Base-by-base conservation (phyloP, 2,888 invertebrate species). In the Plebejus anna region DNA sequence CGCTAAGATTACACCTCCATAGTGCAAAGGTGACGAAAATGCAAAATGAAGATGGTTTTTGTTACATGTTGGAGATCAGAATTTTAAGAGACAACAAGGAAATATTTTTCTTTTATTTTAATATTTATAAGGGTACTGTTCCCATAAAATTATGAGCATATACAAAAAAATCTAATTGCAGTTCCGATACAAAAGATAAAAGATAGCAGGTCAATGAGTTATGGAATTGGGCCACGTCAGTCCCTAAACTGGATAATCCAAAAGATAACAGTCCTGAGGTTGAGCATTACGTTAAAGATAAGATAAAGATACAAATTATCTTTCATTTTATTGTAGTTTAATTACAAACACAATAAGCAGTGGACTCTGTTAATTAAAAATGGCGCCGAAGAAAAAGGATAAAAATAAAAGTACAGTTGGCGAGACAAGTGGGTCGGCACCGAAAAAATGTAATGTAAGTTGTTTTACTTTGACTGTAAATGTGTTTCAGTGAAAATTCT, bases 341-440 rank as follows among this genome's bases (percentile, higher is more conserved):
- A 75, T 76, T 78, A 76, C 77, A 75, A 51, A 73, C n/a, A 51
- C 70, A 36, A 75, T 77, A 77, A 76, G 55, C 72, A 77, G 59
- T 70, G 38, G 72, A 55, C 66, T n/a, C 5, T 22, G 59, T 59
- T 75, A 32, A 57, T n/a, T 57, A 28, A 76, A 77, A 78, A 80
- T 80, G 80, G 75, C 79, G 22, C 71, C 76, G 16, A 80, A 80
- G 77, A 80, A 79, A 78, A 79, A 78, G 75, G 75, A 70, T 66
- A 76, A 57, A 59, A 75, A 55, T 38, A 75, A 77, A 36, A 78
- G 78, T 36, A 75, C 75, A 57, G 28, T 42, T 3, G 61, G 16
- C 16, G 72, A 57, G 36, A 76, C 57, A n/a, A 71, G 42, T 38
- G 70, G 75, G 4, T 16, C 51, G 32, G 32, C 32, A 13, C 11